Evolutionary conservation across 2,888 invertebrate genomes (phyloP).

Genomic region (Mactromeris polynyma): DNA sequence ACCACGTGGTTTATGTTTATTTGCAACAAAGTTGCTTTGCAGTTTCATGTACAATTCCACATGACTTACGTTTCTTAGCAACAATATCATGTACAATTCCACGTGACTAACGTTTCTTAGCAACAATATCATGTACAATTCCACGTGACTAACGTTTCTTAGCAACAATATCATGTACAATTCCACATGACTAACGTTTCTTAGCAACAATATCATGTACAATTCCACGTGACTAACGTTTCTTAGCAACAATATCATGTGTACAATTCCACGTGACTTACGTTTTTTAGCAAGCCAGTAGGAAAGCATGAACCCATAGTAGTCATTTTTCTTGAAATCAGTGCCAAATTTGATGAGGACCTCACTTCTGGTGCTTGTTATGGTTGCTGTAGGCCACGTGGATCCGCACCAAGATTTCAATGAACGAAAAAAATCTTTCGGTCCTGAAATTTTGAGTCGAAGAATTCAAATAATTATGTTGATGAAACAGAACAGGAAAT

Average conservation of each 20-base stretch:
- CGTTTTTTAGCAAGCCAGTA: conserved; percentile 67
- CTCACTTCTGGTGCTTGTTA: conserved; percentile 40
- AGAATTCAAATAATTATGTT: too few species aligned
- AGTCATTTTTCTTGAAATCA: conserved; percentile 62
- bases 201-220: neutral
- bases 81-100: neutral
- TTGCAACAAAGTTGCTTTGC: too few species aligned
- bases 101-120: neutral
- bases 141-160: neutral
- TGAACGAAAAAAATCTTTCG: conserved; percentile 48
- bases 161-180: neutral
- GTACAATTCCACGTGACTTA: conserved; percentile 44
- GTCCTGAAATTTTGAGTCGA: conserved; percentile 27
- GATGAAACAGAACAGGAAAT: too few species aligned
- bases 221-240: too few species aligned
- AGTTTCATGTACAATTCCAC: neutral
- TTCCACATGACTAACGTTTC: neutral
- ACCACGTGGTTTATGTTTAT: neutral
- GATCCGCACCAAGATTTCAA: conserved; percentile 60
- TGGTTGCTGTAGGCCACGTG: conserved; percentile 40
- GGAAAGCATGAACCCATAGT: conserved; percentile 61
- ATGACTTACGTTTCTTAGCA: too few species aligned
- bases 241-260: neutral
- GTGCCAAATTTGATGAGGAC: conserved; percentile 59
- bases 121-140: neutral